Base-by-base conservation (phyloP, 2,888 invertebrate species). In the Pollenia labialis region DNA sequence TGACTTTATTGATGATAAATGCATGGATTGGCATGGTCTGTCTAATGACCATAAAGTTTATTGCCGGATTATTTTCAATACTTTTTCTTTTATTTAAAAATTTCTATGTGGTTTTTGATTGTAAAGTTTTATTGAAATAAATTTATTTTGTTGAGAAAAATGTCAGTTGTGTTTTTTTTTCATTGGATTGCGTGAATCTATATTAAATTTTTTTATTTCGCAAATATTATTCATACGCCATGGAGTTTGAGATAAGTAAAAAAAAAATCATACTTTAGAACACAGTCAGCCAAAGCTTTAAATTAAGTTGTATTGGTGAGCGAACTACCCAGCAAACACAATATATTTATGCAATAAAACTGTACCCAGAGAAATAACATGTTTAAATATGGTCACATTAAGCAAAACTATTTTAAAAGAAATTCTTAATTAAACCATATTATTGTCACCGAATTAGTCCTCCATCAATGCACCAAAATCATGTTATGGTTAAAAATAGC, bases 1-100 rank as follows among this genome's bases (percentile, higher is more conserved):
- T 80, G 54, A 64, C 75, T 83, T 86, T 75, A 86, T 82, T 86
- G 86, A 76, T 86, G 71, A 75, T 50, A 86, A 75, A 58, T 86
- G 79, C 48, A 72, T 72, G 64, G 81, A 79, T 77, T 77, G 54
- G 58, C 46, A 72, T 62, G 66, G 52, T 77, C 81, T 52, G 52
- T 77, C 81, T 52, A 80, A 86, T 83, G 75, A 69, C 82, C 79
- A 83, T 69, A 64, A 75, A 82, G 52, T 83, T 79, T 85, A 75
- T 85, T 68, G 58, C 50, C 23, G n/a, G 12, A 71, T 76, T 71
- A 44, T 23, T 76, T 56, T 16, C 4, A 69, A 18, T 74, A 9
- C 48, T n/a, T 14, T 62, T 52, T 18, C 54, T 77, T 60, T 68
- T 64, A 18, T 50, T 81, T 81, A 60, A 54, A 50, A 71, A 82